phyloP scores from a whole-genome alignment of 2,797 vertebrate species.

The Channallabes apus region DNA sequence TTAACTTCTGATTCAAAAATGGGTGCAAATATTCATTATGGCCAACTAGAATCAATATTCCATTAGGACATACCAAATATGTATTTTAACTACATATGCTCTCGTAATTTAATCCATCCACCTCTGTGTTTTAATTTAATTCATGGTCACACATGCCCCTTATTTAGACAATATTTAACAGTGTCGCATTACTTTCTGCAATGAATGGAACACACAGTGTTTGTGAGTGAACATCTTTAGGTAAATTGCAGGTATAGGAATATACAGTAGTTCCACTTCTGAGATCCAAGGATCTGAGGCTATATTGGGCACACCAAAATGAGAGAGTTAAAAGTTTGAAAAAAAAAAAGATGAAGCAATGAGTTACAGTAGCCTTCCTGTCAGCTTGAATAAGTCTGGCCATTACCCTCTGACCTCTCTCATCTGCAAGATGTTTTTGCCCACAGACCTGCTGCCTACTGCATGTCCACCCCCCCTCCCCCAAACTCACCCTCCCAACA shows the following conservation, averaged over 20 bases:
- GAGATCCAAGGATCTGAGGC: not conserved
- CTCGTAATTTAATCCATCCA: not conserved
- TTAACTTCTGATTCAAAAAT: not conserved
- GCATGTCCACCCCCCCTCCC: not conserved
- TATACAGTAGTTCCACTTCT: not conserved
- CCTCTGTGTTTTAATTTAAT: conserved; percentile 26
- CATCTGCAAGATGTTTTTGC: not conserved
- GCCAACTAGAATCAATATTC: not conserved
- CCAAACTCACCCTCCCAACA: no score
- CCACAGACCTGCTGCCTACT: not conserved
- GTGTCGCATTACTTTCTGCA: not conserved
- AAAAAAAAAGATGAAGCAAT: not conserved
- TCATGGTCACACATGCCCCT: conserved; percentile 21
- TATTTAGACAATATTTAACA: conserved; percentile 6
- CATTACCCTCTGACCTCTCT: not conserved
- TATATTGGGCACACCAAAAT: not conserved
- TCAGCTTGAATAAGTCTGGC: not conserved
- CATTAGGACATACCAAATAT: no score
- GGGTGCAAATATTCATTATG: not conserved
- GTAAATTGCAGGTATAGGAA: not conserved
- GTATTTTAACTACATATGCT: no score
- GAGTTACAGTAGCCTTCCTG: conserved; percentile 5
- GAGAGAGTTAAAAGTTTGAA: not conserved
- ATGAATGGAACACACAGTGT: not conserved
- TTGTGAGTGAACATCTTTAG: not conserved